Evolutionary conservation across 2,797 vertebrate species (phyloP).

Genomic region (Tangara arthus): DNA sequence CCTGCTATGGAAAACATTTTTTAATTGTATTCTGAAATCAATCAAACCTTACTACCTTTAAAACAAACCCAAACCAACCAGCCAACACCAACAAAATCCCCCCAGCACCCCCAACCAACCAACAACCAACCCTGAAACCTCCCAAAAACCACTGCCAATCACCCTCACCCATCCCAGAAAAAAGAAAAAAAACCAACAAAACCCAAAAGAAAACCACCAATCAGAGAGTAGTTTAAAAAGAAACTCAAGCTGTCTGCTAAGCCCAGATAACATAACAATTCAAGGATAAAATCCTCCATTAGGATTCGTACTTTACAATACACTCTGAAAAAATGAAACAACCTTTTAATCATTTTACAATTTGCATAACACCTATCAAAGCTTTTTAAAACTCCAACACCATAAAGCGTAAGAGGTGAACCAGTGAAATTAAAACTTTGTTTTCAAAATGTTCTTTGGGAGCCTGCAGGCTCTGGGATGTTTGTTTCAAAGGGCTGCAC

Average conservation of each 20-base stretch:
- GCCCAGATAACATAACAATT: background rate
- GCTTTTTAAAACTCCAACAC: background rate
- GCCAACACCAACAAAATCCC: background rate
- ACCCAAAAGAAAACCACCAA: background rate
- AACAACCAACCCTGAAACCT: fast-evolving
- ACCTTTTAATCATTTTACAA: background rate
- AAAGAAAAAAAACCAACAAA: no score
- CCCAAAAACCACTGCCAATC: fast-evolving
- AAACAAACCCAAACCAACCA: background rate
- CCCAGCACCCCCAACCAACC: background rate
- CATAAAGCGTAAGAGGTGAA: background rate
- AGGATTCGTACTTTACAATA: background rate
- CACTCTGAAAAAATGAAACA: background rate
- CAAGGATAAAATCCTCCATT: background rate
- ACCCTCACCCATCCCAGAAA: fast-evolving
- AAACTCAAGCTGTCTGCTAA: background rate
- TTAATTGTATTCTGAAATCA: background rate
- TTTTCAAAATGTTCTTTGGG: background rate
- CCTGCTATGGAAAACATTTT: background rate
- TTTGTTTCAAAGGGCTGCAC: background rate
- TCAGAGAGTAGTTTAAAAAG: background rate
- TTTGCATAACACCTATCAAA: background rate
- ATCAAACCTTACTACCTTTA: background rate
- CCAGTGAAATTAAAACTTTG: background rate
- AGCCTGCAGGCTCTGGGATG: background rate